Conservation (phyloP, 2,797 vertebrate genomes). For the Borostomias antarcticus region DNA sequence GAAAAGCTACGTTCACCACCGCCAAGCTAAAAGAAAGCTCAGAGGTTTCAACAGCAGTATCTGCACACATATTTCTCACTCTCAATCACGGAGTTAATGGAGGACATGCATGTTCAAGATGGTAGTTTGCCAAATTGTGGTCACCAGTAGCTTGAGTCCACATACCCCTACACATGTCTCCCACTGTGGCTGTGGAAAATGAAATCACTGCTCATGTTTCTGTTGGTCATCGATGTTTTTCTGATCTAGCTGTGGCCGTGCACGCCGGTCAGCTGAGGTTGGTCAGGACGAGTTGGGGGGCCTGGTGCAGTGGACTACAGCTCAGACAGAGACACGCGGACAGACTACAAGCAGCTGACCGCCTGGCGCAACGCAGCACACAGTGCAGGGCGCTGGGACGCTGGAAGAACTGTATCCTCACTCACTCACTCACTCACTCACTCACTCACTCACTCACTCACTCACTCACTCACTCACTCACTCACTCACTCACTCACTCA, state of each 20-base stretch:
- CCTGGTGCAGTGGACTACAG: conserved; percentile 73
- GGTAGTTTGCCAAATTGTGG: not conserved
- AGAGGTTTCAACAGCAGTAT: not conserved
- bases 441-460: not conserved
- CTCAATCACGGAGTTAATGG: not conserved
- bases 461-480: no score
- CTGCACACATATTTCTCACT: not conserved
- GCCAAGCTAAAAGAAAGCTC: conserved; percentile 5
- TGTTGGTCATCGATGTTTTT: not conserved
- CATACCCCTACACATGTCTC: not conserved
- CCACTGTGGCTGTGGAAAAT: not conserved
- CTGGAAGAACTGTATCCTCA: conserved; percentile 90
- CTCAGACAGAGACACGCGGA: conserved; percentile 54
- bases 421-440: not conserved
- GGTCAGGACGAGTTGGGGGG: conserved; percentile 65
- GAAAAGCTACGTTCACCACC: conserved; percentile 10
- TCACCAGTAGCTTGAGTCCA: no score
- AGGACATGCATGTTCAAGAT: not conserved
- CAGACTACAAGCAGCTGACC: conserved; percentile 49
- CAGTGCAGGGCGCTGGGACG: conserved; percentile 66
- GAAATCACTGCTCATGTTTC: not conserved
- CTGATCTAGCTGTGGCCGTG: conserved; percentile 73
- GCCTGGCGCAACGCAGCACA: conserved; percentile 59
- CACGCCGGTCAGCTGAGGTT: conserved; percentile 35
- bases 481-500: no score